phyloP scores from a whole-genome alignment of 2,797 vertebrate species.

The Fistularia tabacaria region DNA sequence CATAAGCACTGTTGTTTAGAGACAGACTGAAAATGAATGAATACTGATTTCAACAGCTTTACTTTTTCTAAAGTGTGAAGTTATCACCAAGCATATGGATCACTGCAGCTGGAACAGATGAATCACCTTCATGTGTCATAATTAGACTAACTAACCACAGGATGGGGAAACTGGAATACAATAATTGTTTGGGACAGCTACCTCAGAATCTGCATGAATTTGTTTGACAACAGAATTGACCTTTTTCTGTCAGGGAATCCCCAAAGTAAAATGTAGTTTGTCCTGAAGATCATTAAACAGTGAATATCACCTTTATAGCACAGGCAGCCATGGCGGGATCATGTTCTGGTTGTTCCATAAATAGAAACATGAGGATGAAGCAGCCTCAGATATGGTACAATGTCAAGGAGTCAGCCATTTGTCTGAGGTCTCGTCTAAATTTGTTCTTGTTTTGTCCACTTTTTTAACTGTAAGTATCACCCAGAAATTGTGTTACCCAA shows the following conservation, averaged over 20 bases:
- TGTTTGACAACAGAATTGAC: not conserved
- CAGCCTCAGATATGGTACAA: conserved; percentile 26
- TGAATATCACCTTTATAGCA: conserved; percentile 44
- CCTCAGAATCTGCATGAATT: not conserved
- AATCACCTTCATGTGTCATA: conserved; percentile 20
- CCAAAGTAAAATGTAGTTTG: no score
- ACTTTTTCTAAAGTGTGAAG: conserved; percentile 7
- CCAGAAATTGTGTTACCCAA: no score
- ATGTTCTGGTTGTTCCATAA: conserved; percentile 63
- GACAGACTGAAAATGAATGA: conserved; percentile 4
- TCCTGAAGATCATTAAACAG: no score
- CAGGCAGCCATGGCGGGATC: conserved; percentile 37
- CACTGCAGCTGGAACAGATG: conserved; percentile 31
- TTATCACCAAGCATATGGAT: conserved; percentile 16
- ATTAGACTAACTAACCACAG: conserved; percentile 7
- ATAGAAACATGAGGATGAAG: conserved; percentile 65
- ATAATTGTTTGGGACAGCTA: conserved; percentile 2
- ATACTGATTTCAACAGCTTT: conserved; percentile 7
- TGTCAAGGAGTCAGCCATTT: conserved; percentile 33
- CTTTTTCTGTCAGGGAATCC: no score
- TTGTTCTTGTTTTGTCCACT: not conserved
- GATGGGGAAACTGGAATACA: not conserved
- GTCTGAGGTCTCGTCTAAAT: conserved; percentile 26
- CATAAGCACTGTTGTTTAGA: conserved; percentile 12
- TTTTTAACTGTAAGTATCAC: no score